Percentiles rank a stretch among this genome's conserved stretches.
Conservation (phyloP, 2,888 invertebrate genomes). For the Trissoscelio sp. region DNA sequence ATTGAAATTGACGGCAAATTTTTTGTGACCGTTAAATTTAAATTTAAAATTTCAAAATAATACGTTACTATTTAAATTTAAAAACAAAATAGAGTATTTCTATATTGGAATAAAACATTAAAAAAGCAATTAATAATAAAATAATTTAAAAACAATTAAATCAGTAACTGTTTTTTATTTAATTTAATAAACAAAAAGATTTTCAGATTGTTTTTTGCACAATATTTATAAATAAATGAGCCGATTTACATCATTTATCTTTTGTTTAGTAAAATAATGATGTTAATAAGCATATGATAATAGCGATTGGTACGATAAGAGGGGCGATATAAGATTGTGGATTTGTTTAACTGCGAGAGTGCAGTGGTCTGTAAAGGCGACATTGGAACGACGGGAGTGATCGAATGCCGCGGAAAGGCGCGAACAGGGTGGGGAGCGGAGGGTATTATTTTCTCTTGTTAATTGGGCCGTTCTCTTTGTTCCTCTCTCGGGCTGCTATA, state of each 20-base stretch:
- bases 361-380: constrained; percentile 38
- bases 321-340: constrained; percentile 23
- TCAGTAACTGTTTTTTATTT: no score
- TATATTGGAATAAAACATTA: no score
- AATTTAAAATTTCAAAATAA: no score
- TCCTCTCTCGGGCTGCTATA: constrained; percentile 33
- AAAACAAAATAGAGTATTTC: no score
- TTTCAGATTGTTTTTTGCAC: no score
- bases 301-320: constrained; percentile 27
- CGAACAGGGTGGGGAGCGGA: background rate
- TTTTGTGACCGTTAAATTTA: background rate
- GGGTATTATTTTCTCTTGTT: constrained; percentile 47
- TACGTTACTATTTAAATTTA: no score
- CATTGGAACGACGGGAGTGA: constrained; percentile 24
- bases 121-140: no score
- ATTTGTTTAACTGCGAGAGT: constrained; percentile 29
- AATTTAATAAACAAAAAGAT: no score
- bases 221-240: background rate
- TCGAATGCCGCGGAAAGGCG: constrained; percentile 31
- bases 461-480: constrained; percentile 51
- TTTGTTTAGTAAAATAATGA: constrained; percentile 5
- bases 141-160: no score
- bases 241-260: background rate
- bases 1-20: background rate
- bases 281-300: constrained; percentile 24